These are phyloP conservation scores for Trididemnum miniatum DNA, from an alignment of 23 tunicate genomes.

Conservation along the genomic window DNA sequence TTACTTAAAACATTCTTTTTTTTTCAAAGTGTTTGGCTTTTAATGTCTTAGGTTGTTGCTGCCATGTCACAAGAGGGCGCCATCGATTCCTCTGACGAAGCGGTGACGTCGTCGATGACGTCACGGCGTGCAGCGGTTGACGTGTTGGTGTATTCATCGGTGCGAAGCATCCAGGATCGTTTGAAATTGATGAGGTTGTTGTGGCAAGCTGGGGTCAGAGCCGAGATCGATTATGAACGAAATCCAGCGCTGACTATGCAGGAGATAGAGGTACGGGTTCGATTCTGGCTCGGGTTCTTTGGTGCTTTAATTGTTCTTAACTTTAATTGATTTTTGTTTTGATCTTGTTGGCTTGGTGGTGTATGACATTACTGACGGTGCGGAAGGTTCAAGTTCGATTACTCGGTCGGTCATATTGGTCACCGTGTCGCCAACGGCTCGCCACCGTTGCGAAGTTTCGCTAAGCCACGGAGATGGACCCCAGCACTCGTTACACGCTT, in stretches of 20 bases:
- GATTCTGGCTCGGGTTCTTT: too few relatives aligned
- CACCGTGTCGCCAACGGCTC: too few relatives aligned
- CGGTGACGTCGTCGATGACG: conserved; percentile 10
- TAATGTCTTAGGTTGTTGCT: conserved; percentile 9
- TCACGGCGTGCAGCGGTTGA: conserved; percentile 40
- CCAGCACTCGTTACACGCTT: too few relatives aligned
- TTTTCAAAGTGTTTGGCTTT: background rate
- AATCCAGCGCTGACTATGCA: conserved; percentile 27
- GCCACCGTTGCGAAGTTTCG: too few relatives aligned
- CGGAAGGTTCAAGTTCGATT: too few relatives aligned
- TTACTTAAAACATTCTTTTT: too few relatives aligned
- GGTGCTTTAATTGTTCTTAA: too few relatives aligned
- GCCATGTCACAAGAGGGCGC: background rate
- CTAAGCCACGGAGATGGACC: too few relatives aligned
- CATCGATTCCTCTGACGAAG: background rate
- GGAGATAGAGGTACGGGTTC: conserved; percentile 41
- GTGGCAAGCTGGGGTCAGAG: conserved; percentile 70
- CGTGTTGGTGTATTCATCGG: conserved; percentile 66
- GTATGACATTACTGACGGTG: too few relatives aligned
- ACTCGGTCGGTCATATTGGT: too few relatives aligned
- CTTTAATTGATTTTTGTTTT: too few relatives aligned
- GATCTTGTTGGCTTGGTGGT: too few relatives aligned
- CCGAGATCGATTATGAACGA: conserved; percentile 65
- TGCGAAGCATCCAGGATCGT: conserved; percentile 49
- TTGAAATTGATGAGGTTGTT: conserved; percentile 39